Percentiles rank a stretch among this genome's conserved stretches.
Evolutionary conservation across 2,113 vertebrate genomes (phyloP).

Genomic region (Phrynocephalus versicolor): DNA sequence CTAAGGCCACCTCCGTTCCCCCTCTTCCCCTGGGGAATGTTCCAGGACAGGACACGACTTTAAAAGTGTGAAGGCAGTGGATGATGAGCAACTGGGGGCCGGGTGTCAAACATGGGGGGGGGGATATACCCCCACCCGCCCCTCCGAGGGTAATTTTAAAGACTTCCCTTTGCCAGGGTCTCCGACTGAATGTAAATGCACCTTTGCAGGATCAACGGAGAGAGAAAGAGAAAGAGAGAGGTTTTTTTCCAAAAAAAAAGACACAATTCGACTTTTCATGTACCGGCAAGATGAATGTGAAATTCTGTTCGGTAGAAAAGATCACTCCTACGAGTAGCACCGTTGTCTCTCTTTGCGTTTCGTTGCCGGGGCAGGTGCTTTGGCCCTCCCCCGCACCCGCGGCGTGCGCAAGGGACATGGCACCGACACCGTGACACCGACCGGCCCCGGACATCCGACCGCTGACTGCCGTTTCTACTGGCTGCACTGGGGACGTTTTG

Average conservation of each 20-base stretch:
- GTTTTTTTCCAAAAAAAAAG: no score
- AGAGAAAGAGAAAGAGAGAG: background rate
- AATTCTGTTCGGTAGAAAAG: conserved; percentile 51
- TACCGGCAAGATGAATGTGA: conserved; percentile 72
- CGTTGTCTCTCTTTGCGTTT: background rate
- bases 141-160: conserved; percentile 29
- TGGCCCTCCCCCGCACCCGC: background rate
- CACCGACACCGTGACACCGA: background rate
- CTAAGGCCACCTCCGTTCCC: conserved; percentile 62
- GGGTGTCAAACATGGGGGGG: background rate
- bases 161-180: conserved; percentile 47
- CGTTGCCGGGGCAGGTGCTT: background rate
- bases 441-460: background rate
- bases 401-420: background rate
- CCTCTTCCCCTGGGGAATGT: no score
- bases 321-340: conserved; percentile 13
- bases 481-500: background rate
- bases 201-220: conserved; percentile 63
- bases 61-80: conserved; percentile 19
- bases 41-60: conserved; percentile 22
- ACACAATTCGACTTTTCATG: conserved; percentile 56
- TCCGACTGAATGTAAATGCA: conserved; percentile 73
- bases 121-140: background rate
- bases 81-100: conserved; percentile 2
- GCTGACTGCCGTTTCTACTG: background rate